Evolutionary conservation across 1,140 invertebrate species (phyloP).

Genomic region (Lepidurus apus): DNA sequence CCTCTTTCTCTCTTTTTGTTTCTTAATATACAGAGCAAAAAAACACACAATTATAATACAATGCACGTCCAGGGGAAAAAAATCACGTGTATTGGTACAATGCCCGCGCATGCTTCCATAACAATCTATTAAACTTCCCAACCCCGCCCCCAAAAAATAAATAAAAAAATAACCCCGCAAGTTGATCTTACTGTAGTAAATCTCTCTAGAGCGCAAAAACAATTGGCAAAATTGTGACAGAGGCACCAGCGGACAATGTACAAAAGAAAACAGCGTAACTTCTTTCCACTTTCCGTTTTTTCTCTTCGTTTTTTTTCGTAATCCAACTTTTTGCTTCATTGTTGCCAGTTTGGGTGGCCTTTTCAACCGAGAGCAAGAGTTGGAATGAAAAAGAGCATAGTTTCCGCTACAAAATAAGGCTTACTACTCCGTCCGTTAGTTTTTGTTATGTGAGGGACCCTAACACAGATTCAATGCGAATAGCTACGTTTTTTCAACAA

Average conservation of each 20-base stretch:
- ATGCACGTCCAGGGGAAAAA: slow-evolving; percentile 25
- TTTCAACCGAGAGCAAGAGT: slow-evolving; percentile 25
- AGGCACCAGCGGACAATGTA: slow-evolving; percentile 17
- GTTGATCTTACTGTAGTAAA: not conserved
- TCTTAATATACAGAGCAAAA: too few species aligned
- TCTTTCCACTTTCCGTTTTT: slow-evolving; percentile 2
- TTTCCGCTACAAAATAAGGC: slow-evolving; percentile 9
- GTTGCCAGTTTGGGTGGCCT: slow-evolving; percentile 1
- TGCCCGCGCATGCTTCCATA: slow-evolving; percentile 20
- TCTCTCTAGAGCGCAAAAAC: not conserved
- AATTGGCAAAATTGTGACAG: not conserved
- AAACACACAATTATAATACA: not conserved
- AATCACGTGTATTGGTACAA: slow-evolving; percentile 22
- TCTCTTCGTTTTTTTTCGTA: slow-evolving; percentile 24
- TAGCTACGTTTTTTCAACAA: not conserved
- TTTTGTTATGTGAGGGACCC: not conserved
- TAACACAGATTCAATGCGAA: slow-evolving; percentile 6
- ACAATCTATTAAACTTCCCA: slow-evolving; percentile 1
- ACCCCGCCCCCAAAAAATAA: not conserved
- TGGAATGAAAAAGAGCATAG: slow-evolving; percentile 17
- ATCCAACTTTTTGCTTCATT: slow-evolving; percentile 26
- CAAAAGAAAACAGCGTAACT: slow-evolving; percentile 27
- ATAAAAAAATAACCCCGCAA: not conserved
- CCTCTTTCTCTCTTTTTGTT: too few species aligned
- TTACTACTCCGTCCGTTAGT: not conserved